Percentiles rank a stretch among this genome's conserved stretches.
These are phyloP conservation scores for Dolomedes plantarius DNA, from an alignment of 2,888 invertebrate species.

Conservation along the genomic window DNA sequence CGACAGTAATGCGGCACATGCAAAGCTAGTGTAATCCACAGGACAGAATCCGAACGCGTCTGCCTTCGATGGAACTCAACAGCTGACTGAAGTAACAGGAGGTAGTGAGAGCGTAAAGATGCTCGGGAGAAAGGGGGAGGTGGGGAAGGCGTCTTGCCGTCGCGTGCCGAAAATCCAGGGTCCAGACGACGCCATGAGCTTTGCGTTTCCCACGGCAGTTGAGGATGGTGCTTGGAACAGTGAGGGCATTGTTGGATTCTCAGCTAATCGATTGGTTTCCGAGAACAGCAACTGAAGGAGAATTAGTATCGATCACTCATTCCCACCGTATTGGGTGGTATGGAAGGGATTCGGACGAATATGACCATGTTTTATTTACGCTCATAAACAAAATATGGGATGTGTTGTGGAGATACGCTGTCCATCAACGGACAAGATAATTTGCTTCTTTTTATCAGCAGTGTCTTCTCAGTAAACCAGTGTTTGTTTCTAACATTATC, in stretches of 20 bases:
- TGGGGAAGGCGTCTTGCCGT: conserved; percentile 32
- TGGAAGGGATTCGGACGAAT: neutral
- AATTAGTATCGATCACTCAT: neutral
- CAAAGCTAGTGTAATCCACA: conserved; percentile 1
- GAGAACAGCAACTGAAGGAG: neutral
- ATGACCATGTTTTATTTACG: too few species aligned
- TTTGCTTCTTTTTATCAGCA: too few species aligned
- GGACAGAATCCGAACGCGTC: neutral
- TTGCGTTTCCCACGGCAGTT: conserved; percentile 57
- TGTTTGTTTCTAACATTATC: too few species aligned
- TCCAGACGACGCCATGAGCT: conserved; percentile 57
- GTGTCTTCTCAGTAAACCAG: too few species aligned
- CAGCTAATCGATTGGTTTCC: conserved; percentile 24
- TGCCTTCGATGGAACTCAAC: neutral
- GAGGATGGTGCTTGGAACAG: conserved; percentile 28
- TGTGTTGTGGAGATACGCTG: too few species aligned
- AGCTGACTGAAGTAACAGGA: conserved; percentile 54
- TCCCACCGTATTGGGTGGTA: neutral
- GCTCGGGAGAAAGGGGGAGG: conserved; percentile 7
- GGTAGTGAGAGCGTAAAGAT: neutral
- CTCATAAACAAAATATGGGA: too few species aligned
- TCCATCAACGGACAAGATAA: too few species aligned
- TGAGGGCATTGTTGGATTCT: conserved; percentile 28
- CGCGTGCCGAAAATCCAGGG: conserved; percentile 51
- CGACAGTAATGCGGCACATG: neutral